Conservation (phyloP, 2,113 vertebrate genomes). For the Agelaius tricolor region DNA sequence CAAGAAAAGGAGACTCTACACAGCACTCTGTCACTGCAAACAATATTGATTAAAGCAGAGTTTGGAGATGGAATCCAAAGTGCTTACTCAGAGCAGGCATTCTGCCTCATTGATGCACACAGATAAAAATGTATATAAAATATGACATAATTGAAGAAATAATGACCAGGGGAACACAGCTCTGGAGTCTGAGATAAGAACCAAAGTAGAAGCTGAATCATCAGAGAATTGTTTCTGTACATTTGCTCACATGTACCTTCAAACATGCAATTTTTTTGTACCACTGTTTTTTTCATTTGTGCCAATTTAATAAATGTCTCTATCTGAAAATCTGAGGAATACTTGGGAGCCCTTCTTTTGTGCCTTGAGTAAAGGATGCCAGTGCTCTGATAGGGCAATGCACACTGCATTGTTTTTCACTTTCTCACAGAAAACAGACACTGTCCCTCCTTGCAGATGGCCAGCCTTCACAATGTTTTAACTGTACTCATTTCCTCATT, state of each 20-base stretch:
- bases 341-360: background rate
- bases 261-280: background rate
- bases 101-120: background rate
- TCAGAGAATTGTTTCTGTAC: background rate
- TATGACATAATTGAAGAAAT: background rate
- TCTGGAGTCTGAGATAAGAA: background rate
- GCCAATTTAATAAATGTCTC: background rate
- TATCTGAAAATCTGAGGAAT: background rate
- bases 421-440: background rate
- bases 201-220: background rate
- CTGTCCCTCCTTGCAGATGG: background rate
- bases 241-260: background rate
- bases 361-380: background rate
- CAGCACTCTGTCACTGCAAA: constrained; percentile 17
- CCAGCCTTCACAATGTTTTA: background rate
- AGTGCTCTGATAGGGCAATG: background rate
- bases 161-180: background rate
- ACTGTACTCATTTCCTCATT: background rate
- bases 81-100: constrained; percentile 25
- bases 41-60: background rate
- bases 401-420: background rate
- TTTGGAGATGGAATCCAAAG: constrained; percentile 11
- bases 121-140: background rate
- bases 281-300: background rate
- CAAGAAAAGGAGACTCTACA: constrained; percentile 21